A percentile compares a stretch with the other conserved stretches of the same genome.
Evolutionary conservation across 2,888 invertebrate genomes (phyloP).

Genomic region (Trachelus iudaicus): DNA sequence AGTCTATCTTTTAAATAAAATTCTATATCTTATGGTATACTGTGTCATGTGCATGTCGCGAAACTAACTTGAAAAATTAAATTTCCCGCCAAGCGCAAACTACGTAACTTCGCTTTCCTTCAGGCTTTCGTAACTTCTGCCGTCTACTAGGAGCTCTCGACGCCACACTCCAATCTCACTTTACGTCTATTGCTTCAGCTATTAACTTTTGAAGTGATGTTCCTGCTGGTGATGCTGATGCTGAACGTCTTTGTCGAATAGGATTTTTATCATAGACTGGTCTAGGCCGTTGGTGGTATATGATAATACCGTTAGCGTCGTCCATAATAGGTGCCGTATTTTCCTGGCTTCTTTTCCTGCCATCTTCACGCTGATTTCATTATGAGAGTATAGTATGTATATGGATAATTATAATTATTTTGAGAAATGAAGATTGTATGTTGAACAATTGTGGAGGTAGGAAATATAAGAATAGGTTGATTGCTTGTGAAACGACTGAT

Average conservation of each 20-base stretch:
- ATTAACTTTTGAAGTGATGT: no score
- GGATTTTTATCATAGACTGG: neutral
- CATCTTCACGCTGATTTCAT: neutral
- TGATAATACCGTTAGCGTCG: neutral
- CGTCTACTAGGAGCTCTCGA: no score
- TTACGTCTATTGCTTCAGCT: no score
- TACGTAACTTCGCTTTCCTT: no score
- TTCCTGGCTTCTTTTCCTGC: neutral
- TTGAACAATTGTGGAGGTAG: neutral
- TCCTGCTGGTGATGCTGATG: neutral
- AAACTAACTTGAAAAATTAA: no score
- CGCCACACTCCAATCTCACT: no score
- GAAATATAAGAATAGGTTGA: neutral
- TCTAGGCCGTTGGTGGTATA: neutral
- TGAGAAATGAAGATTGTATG: neutral
- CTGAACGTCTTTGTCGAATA: neutral
- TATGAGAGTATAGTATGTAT: neutral
- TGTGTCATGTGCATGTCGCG: no score
- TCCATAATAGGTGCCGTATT: neutral
- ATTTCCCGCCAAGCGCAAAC: no score
- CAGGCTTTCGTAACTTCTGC: no score
- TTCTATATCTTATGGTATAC: no score
- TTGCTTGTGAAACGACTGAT: neutral
- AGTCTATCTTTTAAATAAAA: no score
- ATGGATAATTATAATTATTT: neutral